phyloP scores from a whole-genome alignment of 2,113 vertebrate genomes.

The Prionailurus viverrinus region DNA sequence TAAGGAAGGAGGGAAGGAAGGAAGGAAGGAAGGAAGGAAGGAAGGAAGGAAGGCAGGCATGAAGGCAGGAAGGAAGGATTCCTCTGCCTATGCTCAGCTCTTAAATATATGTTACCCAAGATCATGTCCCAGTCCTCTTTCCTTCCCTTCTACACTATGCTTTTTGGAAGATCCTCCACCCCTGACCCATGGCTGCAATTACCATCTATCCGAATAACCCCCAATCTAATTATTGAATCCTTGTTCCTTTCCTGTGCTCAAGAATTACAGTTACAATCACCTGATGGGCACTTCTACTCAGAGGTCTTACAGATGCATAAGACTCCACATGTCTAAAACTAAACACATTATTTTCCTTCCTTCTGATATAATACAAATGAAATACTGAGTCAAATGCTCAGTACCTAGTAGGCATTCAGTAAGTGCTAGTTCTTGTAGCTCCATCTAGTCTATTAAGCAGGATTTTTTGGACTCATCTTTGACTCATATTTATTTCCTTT shows the following conservation, averaged over 20 bases:
- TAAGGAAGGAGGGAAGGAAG: not conserved
- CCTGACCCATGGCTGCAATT: not conserved
- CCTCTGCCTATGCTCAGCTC: not conserved
- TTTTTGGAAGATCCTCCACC: constrained; percentile 4
- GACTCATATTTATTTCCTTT: constrained; percentile 42
- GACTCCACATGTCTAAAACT: not conserved
- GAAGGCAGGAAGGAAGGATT: not conserved
- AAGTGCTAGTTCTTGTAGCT: constrained; percentile 23
- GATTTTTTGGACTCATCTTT: constrained; percentile 17
- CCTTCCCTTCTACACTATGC: not conserved
- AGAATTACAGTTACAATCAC: constrained; percentile 23
- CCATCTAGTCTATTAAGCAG: constrained; percentile 15
- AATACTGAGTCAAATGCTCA: not conserved
- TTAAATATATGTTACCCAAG: not conserved
- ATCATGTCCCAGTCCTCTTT: not conserved
- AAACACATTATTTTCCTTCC: constrained; percentile 36
- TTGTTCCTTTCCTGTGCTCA: not conserved
- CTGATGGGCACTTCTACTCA: constrained; percentile 15
- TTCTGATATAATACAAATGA: constrained; percentile 52
- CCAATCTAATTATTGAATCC: constrained; percentile 27
- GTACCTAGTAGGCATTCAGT: not conserved
- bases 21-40: constrained; percentile 22
- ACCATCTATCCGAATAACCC: constrained; percentile 28
- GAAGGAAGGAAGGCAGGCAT: not conserved
- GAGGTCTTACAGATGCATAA: constrained; percentile 17